Percentiles rank a stretch among this genome's conserved stretches.
Conservation (phyloP, 2,888 invertebrate species). For the Ormyrus pomaceus region DNA sequence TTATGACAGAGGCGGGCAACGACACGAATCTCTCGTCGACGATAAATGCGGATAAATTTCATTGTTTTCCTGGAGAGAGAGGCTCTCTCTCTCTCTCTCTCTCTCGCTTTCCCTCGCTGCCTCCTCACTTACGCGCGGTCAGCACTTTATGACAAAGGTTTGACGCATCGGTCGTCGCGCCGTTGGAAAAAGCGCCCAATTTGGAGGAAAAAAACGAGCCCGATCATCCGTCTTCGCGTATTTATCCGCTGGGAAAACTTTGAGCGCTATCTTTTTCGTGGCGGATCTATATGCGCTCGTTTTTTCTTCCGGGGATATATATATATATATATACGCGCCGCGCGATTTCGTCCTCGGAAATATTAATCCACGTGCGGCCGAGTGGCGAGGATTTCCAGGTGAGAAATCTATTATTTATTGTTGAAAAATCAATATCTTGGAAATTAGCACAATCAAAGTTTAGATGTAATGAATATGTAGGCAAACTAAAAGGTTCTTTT, state of each 20-base stretch:
- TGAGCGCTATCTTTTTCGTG: not conserved
- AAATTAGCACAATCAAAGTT: too few relatives aligned
- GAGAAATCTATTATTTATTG: too few relatives aligned
- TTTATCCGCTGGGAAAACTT: constrained; percentile 28
- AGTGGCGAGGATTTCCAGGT: too few relatives aligned
- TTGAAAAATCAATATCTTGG: too few relatives aligned
- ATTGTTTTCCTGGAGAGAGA: constrained; percentile 46
- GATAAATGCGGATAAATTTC: constrained; percentile 55
- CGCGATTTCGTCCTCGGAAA: too few relatives aligned
- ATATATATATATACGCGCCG: not conserved
- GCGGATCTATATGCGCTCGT: not conserved
- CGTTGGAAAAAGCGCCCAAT: constrained; percentile 29
- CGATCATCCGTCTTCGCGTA: constrained; percentile 48
- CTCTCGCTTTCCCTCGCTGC: not conserved
- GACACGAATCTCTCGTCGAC: constrained; percentile 54
- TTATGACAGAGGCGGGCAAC: constrained; percentile 11
- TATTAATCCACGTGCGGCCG: too few relatives aligned
- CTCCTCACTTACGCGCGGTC: constrained; percentile 34
- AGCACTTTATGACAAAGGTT: constrained; percentile 53
- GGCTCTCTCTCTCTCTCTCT: not conserved
- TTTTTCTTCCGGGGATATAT: not conserved
- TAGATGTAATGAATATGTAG: too few relatives aligned
- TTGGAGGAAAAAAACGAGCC: constrained; percentile 7
- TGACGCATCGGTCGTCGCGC: constrained; percentile 43
- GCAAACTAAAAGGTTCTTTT: too few relatives aligned